Evolutionary conservation across 2,113 vertebrate species (phyloP), one percentile per base, ranked within the genome.

Genomic region (Aleadryas rufinucha): DNA sequence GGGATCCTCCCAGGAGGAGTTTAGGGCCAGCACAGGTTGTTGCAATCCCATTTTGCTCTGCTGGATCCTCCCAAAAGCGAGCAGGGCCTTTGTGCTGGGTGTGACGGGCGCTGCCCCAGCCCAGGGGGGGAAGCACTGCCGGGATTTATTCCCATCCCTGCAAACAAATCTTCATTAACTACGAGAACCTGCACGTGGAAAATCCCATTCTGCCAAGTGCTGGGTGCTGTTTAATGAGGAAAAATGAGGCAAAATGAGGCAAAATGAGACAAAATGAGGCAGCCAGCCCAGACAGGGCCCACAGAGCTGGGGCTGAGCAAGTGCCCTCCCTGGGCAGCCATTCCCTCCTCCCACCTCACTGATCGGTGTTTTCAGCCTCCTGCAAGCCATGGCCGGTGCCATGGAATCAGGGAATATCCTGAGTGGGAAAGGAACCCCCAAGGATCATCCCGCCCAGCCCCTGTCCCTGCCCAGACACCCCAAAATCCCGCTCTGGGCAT

Each of bases 361-460:
- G 59, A 31, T 8, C n/a, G 12, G 11, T 0, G 3, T 7, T 37
- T 19, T 12, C 27, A n/a, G 77, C 45, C 6, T 45, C 47, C 71
- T 68, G 31, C 70, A 21, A 24, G n/a, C 2, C 1, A 0, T 3
- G 18, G n/a, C 23, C 0, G 0, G 21, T 7, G 33, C 4, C 35
- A 15, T 1, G 8, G 23, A 23, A 37, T 13, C 33, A 0, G 6
- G 64, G 65, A 63, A 47, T 30, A 0, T 31, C 23, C 74, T 14
- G 74, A 13, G 47, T 4, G 10, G 54, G 33, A 26, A 31, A 23
- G 11, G 13, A 6, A 39, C 28, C 28, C 64, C 0, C 84, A n/a
- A 1, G 84, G 56, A 47, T 8, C 56, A n/a, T 1, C 54, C 26
- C 11, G 13, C 1, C 14, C 63, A 27, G 1, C 6, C 2, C 37